A percentile compares a stretch with the other conserved stretches of the same genome.
Conservation (phyloP, 1,140 invertebrate genomes). For the Aphis gossypii region DNA sequence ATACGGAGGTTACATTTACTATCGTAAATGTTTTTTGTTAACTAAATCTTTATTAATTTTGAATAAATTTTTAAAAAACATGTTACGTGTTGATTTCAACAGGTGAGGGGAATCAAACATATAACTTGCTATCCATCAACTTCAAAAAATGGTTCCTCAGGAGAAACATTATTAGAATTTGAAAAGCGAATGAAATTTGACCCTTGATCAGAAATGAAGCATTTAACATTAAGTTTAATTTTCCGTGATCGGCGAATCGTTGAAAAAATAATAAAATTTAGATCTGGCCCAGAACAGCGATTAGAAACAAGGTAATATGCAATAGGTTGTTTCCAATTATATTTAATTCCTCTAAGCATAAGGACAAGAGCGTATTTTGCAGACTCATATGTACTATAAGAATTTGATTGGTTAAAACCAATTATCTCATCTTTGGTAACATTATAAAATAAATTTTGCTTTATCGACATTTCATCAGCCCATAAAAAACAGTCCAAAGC, state of each 20-base stretch:
- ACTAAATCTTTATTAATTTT: background rate
- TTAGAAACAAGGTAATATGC: background rate
- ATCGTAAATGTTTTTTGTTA: background rate
- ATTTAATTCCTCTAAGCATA: background rate
- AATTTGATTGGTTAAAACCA: conserved; percentile 13
- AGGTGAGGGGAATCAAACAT: background rate
- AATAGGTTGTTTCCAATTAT: conserved; percentile 17
- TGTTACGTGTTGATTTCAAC: background rate
- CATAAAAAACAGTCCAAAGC: conserved; percentile 10
- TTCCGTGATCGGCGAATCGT: background rate
- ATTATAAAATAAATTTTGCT: conserved; percentile 33
- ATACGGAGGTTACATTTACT: background rate
- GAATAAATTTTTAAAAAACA: background rate
- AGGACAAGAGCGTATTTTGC: conserved; percentile 17
- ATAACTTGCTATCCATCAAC: background rate
- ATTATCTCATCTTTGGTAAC: background rate
- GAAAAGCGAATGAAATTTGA: background rate
- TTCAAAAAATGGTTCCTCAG: conserved; percentile 22
- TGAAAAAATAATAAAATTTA: conserved; percentile 11
- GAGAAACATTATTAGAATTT: background rate
- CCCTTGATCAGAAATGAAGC: conserved; percentile 7
- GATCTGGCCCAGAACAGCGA: conserved; percentile 14
- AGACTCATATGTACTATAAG: conserved; percentile 3
- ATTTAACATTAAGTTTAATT: conserved; percentile 15
- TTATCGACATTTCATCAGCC: conserved; percentile 27